Evolutionary conservation across 2,797 vertebrate species (phyloP), one percentile per base, ranked within the genome.

Genomic region (Bovichtus variegatus): DNA sequence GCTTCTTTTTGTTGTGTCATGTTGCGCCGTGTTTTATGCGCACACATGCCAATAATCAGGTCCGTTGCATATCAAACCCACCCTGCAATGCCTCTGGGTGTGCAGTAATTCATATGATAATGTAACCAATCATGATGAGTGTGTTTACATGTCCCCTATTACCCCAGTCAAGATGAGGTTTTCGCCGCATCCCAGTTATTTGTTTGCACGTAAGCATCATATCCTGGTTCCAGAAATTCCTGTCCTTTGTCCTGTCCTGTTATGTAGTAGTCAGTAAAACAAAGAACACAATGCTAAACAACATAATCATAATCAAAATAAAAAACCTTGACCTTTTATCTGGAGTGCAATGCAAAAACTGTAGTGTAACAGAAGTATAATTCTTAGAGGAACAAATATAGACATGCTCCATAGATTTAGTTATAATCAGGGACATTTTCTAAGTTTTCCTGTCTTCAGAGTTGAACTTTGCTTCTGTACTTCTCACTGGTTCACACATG

Each of bases 401-500:
- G 53, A 70, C 36, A 4, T 3, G 2, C 31, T 71, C 40, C 46
- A 21, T 64, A 10, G 43, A 43, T 46, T 8, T 34, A 34, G 40
- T 74, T 78, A 46, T 5, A 58, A 18, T 49, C 11, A 0, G 46
- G 69, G 49, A 66, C 15, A 62, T 80, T 73, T 64, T 54, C 55
- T 69, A 74, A 13, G 6, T 58, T 46, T 43, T 55, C 46, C 34
- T 54, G 9, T 49, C 59, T 80, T 0, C 46, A 18, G 44, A 44
- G n/a, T 25, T 78, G 27, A 69, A 65, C 70, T 62, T 15, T 23
- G 6, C 13, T 46, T n/a, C 38, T 67, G 29, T 53, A 6, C 51
- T 51, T n/a, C 55, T 71, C 31, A 0, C 25, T 40, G 65, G 36
- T 78, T 84, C 76, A 61, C 74, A 83, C 72, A 65, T 84, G 76